Conservation (phyloP, 1,140 invertebrate genomes). For the Vanessa tameamea region DNA sequence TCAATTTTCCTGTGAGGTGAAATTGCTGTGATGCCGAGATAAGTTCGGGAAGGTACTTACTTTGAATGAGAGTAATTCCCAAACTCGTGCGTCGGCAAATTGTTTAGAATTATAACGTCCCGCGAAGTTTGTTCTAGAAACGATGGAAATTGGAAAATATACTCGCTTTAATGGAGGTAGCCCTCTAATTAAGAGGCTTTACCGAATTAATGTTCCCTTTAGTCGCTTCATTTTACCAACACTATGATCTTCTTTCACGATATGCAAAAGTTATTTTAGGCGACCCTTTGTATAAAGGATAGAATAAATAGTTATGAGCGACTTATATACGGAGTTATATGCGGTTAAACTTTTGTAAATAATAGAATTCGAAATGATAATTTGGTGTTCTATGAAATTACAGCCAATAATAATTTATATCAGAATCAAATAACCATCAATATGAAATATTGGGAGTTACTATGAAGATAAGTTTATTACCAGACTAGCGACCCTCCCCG, state of each 20-base stretch:
- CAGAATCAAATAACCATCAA: too few relatives aligned
- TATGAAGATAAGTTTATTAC: too few relatives aligned
- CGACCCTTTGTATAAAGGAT: background rate
- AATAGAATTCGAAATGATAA: too few relatives aligned
- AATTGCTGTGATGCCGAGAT: conserved; percentile 50
- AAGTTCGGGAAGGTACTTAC: conserved; percentile 45
- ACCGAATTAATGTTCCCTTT: conserved; percentile 4
- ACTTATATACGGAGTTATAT: background rate
- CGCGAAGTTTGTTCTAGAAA: conserved; percentile 32
- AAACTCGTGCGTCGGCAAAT: conserved; percentile 44
- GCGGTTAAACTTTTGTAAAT: background rate
- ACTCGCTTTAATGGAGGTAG: conserved; percentile 24
- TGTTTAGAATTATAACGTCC: conserved; percentile 45
- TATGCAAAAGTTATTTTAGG: background rate
- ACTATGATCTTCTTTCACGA: background rate
- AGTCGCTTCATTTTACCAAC: background rate
- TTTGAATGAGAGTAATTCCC: conserved; percentile 48
- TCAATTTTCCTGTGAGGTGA: conserved; percentile 48
- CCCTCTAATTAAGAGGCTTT: conserved; percentile 28
- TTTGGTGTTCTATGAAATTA: too few relatives aligned
- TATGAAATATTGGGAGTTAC: too few relatives aligned
- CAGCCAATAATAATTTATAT: too few relatives aligned
- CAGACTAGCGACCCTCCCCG: too few relatives aligned
- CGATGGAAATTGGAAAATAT: conserved; percentile 33
- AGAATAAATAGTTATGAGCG: background rate